A percentile compares a stretch with the other conserved stretches of the same genome.
phyloP scores from a whole-genome alignment of 1,140 invertebrate species.

The Hyles euphorbiae region DNA sequence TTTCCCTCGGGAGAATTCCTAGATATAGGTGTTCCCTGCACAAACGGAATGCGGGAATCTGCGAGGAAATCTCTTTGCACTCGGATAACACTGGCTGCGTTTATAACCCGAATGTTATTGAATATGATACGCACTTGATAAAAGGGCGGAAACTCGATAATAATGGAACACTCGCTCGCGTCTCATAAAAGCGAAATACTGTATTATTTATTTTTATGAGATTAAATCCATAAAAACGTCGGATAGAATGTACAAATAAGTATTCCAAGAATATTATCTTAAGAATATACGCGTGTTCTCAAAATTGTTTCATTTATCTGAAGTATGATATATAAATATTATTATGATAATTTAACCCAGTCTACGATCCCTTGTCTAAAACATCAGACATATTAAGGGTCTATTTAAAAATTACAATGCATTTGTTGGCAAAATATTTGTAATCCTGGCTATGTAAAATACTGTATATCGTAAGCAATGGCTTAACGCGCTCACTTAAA shows the following conservation, averaged over 20 bases:
- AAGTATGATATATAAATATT: no score
- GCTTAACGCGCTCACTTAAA: no score
- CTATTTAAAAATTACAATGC: no score
- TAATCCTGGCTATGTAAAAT: no score
- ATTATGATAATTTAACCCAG: not conserved
- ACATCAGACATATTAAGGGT: no score
- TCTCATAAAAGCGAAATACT: not conserved
- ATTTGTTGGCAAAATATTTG: no score
- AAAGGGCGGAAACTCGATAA: slow-evolving; percentile 9
- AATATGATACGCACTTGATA: slow-evolving; percentile 17
- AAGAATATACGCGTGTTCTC: no score
- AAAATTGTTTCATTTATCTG: no score
- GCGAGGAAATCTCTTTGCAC: slow-evolving; percentile 41
- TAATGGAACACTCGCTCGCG: not conserved
- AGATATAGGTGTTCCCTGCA: slow-evolving; percentile 39
- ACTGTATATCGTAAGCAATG: no score
- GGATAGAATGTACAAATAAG: no score
- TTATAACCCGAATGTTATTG: slow-evolving; percentile 10
- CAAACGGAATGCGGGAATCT: slow-evolving; percentile 38
- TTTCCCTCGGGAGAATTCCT: slow-evolving; percentile 40
- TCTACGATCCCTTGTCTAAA: no score
- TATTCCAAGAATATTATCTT: not conserved
- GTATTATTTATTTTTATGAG: slow-evolving; percentile 6
- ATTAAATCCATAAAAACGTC: not conserved
- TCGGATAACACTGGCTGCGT: slow-evolving; percentile 24